Percentiles rank a stretch among this genome's conserved stretches.
These are phyloP conservation scores for Galagoides demidoff DNA, from an alignment of 2,797 vertebrate genomes.

Conservation along the genomic window DNA sequence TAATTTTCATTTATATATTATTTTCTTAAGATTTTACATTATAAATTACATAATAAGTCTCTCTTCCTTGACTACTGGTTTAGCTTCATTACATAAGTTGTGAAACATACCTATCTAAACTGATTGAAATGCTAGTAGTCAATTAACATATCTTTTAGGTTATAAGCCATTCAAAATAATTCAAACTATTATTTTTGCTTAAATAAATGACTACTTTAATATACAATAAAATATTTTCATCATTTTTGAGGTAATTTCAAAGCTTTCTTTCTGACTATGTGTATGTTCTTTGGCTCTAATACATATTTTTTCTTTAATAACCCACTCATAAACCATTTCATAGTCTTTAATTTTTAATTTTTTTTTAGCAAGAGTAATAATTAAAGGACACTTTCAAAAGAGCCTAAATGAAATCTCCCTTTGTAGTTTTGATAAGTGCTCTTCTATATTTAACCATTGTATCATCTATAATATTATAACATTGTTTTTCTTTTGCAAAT, in stretches of 20 bases:
- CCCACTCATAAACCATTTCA: neutral
- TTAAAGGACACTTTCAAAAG: neutral
- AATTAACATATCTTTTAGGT: neutral
- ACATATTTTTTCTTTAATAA: neutral
- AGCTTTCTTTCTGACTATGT: neutral
- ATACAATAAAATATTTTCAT: neutral
- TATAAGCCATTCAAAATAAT: neutral
- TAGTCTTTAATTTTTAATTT: neutral
- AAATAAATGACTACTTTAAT: neutral
- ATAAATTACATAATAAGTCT: neutral
- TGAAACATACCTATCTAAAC: neutral
- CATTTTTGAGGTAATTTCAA: neutral
- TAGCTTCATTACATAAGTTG: neutral
- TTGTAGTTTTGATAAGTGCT: neutral
- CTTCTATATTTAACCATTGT: neutral
- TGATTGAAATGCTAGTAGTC: neutral
- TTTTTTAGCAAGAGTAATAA: neutral
- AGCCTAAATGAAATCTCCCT: neutral
- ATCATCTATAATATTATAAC: neutral
- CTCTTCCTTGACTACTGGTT: neutral
- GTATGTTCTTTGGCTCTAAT: neutral
- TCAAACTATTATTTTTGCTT: neutral
- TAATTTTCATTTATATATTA: neutral
- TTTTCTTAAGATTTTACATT: neutral
- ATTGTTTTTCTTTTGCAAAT: neutral